Base-by-base conservation (phyloP, 2,113 vertebrate species). In the Leucoraja erinaceus region DNA sequence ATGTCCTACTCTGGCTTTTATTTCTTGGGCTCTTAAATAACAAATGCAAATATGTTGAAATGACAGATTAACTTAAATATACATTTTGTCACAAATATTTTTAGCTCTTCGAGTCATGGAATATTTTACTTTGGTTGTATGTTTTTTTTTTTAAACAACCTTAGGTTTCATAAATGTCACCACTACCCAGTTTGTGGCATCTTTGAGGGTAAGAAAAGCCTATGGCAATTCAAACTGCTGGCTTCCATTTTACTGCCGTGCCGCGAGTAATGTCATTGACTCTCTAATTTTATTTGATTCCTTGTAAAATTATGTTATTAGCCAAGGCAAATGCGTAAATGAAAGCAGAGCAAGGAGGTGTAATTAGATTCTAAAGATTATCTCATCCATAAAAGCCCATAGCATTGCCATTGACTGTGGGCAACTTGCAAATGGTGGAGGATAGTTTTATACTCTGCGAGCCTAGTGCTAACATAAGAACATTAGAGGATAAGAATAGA, bases 331-430 rank as follows among this genome's bases (percentile, higher is more conserved):
- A 59, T 28, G 79, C 47, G 25, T 83, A 83, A 83, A 59, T 83
- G 54, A n/a, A 84, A 59, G 28, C 75, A 77, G n/a, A 47, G 47
- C 78, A 81, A 47, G 33, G 47, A 38, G 6, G 77, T 5, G 77
- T 47, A 47, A 79, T 79, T 79, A 81, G 78, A 81, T 54, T 81
- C 78, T 54, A 54, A 81, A 81, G 33, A 81, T 81, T 81, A 81
- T 33, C 38, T 0, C 33, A 54, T 20, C 33, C 38, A 54, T 47
- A 81, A 81, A 81, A 22, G 78, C 38, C 33, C 54, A 47, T 81
- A 54, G 16, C 38, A 54, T 54, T 54, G 5, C 16, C 33, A 18
- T 72, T 79, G 77, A 38, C 77, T 18, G 16, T 54, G 0, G 18
- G 22, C 38, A 81, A 81, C 38, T 16, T 54, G 78, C 54, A 81